Evolutionary conservation across 2,888 invertebrate species (phyloP).

Genomic region (Spilarctia lutea): DNA sequence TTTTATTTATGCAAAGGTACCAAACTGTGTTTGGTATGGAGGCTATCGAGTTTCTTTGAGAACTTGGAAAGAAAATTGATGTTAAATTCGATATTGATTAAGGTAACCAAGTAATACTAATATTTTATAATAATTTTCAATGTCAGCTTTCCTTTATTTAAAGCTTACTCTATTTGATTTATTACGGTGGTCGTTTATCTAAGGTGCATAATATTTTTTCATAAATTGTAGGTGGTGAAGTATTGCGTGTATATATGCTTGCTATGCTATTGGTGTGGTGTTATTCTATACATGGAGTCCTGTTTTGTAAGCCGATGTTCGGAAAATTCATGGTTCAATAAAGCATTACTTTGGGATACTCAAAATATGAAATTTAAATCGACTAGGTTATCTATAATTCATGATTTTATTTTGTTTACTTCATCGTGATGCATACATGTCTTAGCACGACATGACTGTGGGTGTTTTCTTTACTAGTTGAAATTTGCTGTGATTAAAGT

Average conservation of each 20-base stretch:
- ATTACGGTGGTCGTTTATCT: not conserved
- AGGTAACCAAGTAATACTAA: constrained; percentile 57
- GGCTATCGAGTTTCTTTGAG: constrained; percentile 79
- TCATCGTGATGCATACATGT: not conserved
- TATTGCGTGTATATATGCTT: constrained; percentile 79
- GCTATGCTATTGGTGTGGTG: constrained; percentile 83
- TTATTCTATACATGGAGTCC: constrained; percentile 82
- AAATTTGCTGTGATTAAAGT: constrained; percentile 17
- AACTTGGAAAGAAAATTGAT: constrained; percentile 75
- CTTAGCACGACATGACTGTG: constrained; percentile 12
- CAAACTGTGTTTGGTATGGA: constrained; percentile 83
- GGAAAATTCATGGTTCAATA: constrained; percentile 81
- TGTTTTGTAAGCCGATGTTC: constrained; percentile 82
- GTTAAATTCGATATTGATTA: constrained; percentile 73
- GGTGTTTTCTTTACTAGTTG: constrained; percentile 14
- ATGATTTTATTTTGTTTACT: not conserved
- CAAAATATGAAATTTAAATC: constrained; percentile 34
- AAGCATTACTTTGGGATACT: constrained; percentile 67
- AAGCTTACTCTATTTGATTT: not conserved
- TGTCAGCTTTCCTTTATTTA: no score
- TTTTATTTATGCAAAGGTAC: constrained; percentile 84
- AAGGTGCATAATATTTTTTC: not conserved
- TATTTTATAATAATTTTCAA: not conserved
- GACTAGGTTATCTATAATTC: constrained; percentile 56
- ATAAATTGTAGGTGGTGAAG: constrained; percentile 70